phyloP scores from a whole-genome alignment of 1,140 invertebrate species.

The Galleria mellonella region DNA sequence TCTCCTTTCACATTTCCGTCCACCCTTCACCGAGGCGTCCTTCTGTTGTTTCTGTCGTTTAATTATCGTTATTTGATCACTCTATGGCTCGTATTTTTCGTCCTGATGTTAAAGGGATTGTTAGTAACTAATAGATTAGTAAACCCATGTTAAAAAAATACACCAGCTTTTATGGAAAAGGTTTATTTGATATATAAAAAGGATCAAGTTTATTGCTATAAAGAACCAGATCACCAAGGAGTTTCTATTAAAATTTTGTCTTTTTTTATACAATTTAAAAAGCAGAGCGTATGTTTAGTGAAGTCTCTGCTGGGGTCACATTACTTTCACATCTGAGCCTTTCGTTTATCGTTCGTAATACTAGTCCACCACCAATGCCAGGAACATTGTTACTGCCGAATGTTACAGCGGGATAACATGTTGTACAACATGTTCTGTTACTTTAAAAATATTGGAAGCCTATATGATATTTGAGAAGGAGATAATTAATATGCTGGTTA shows the following conservation, averaged over 20 bases:
- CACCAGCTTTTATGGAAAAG: conserved; percentile 71
- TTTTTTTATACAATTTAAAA: conserved; percentile 9
- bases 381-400: conserved; percentile 54
- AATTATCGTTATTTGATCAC: neutral
- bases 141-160: conserved; percentile 72
- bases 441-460: conserved; percentile 34
- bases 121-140: conserved; percentile 68
- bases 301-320: conserved; percentile 3
- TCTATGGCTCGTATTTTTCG: conserved; percentile 21
- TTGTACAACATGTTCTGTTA: conserved; percentile 35
- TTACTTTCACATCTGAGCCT: conserved; percentile 17
- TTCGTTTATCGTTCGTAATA: conserved; percentile 12
- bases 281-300: conserved; percentile 4
- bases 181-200: conserved; percentile 72
- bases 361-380: conserved; percentile 48
- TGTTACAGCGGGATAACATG: conserved; percentile 42
- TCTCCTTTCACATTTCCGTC: conserved; percentile 14
- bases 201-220: conserved; percentile 52
- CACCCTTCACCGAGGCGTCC: conserved; percentile 40
- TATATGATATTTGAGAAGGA: conserved; percentile 38
- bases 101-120: conserved; percentile 44
- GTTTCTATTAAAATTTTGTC: conserved; percentile 10
- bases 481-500: too few relatives aligned
- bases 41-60: conserved; percentile 10
- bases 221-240: conserved; percentile 66